phyloP scores from a whole-genome alignment of 2,113 vertebrate species.

The Cheilinus undulatus region DNA sequence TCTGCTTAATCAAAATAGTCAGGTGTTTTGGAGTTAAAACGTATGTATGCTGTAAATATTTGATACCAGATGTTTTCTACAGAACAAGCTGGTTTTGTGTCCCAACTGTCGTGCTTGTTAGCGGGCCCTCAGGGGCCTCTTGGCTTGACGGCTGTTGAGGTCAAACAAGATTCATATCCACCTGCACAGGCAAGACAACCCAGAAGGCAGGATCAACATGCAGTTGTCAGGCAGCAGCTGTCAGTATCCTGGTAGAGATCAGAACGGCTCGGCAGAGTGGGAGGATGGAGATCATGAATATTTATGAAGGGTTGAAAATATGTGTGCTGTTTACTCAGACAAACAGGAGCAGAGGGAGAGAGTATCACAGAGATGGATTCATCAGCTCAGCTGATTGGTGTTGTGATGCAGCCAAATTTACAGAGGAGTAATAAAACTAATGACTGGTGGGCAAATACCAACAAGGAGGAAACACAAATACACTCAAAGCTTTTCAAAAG shows the following conservation, averaged over 20 bases:
- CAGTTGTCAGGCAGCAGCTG: constrained; percentile 53
- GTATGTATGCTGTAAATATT: neutral
- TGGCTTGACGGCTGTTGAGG: constrained; percentile 14
- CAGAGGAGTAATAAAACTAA: constrained; percentile 33
- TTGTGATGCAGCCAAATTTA: constrained; percentile 34
- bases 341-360: neutral
- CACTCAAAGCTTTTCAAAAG: too few relatives aligned
- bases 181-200: constrained; percentile 23
- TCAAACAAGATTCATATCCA: constrained; percentile 29
- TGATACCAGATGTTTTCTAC: neutral
- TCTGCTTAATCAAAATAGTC: too few relatives aligned
- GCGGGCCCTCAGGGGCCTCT: neutral
- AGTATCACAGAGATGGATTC: constrained; percentile 39
- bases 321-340: constrained; percentile 39
- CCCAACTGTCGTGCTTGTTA: constrained; percentile 29
- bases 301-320: constrained; percentile 43
- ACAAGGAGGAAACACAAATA: neutral
- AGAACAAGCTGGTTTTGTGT: constrained; percentile 3
- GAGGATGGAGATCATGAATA: constrained; percentile 55
- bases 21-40: too few relatives aligned
- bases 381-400: constrained; percentile 45
- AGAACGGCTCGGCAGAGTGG: constrained; percentile 33
- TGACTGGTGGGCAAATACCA: constrained; percentile 17
- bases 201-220: constrained; percentile 33
- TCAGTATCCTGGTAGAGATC: constrained; percentile 39